Evolutionary conservation across 2,888 invertebrate species (phyloP).

Genomic region (Hydraecia micacea): DNA sequence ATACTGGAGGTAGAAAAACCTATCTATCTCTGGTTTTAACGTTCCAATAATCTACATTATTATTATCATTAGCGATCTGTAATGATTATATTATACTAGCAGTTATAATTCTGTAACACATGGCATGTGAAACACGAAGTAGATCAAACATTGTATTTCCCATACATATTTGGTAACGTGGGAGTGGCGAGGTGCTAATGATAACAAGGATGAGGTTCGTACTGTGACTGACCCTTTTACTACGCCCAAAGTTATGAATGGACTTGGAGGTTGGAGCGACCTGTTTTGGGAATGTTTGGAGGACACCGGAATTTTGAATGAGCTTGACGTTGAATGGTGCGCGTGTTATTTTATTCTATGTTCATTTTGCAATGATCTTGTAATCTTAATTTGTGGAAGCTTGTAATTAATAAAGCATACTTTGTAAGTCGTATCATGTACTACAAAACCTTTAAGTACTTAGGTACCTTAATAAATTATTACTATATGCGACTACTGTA

Average conservation of each 20-base stretch:
- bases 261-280: slow-evolving; percentile 29
- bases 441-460: too few species aligned
- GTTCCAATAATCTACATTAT: too few species aligned
- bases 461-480: too few species aligned
- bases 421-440: too few species aligned
- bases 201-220: slow-evolving; percentile 78
- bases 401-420: too few species aligned
- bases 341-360: slow-evolving; percentile 5
- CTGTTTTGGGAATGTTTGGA: slow-evolving; percentile 36
- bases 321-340: background rate
- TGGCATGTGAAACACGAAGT: slow-evolving; percentile 63
- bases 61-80: too few species aligned
- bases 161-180: slow-evolving; percentile 85
- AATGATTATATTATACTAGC: background rate
- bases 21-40: too few species aligned
- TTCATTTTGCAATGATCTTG: background rate
- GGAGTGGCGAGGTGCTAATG: slow-evolving; percentile 87
- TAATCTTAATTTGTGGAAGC: background rate
- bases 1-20: too few species aligned
- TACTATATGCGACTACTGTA: too few species aligned
- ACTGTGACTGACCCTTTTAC: slow-evolving; percentile 61
- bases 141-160: slow-evolving; percentile 81
- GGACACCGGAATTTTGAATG: slow-evolving; percentile 30
- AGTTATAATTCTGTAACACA: slow-evolving; percentile 20
- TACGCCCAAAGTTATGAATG: slow-evolving; percentile 71